Evolutionary conservation across 2,888 invertebrate species (phyloP).

Genomic region (Apamea monoglypha): DNA sequence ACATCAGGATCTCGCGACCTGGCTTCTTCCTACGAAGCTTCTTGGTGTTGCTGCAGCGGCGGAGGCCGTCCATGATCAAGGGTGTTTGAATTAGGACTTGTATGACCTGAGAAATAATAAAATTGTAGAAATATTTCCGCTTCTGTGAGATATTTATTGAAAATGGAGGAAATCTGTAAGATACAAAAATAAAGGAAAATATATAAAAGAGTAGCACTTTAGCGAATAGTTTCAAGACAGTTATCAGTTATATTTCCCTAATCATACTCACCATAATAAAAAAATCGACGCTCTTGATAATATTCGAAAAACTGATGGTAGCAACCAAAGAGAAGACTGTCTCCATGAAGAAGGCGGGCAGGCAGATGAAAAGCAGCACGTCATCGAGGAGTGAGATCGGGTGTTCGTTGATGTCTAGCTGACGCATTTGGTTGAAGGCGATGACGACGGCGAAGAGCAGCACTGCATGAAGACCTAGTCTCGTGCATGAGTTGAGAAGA

Average conservation of each 20-base stretch:
- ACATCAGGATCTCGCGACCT: conserved; percentile 94
- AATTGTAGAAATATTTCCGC: not conserved
- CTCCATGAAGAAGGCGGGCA: conserved; percentile 93
- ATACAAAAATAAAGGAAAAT: not conserved
- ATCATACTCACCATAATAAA: conserved; percentile 88
- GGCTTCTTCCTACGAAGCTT: conserved; percentile 92
- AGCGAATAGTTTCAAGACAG: not conserved
- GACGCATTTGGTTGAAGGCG: conserved; percentile 91
- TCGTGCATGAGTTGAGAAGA: conserved; percentile 87
- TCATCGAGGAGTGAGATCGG: conserved; percentile 92
- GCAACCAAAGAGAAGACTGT: conserved; percentile 93
- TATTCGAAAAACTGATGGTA: conserved; percentile 89
- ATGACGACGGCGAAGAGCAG: conserved; percentile 91
- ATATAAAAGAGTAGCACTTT: not conserved
- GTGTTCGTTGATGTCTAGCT: conserved; percentile 92
- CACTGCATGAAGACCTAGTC: conserved; percentile 88
- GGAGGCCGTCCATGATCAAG: conserved; percentile 93
- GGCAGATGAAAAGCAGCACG: conserved; percentile 92
- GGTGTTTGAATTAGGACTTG: conserved; percentile 94
- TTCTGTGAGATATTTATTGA: not conserved
- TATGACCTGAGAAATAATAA: conserved; percentile 86
- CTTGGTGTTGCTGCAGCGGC: conserved; percentile 93
- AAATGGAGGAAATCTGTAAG: not conserved
- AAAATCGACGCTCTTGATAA: conserved; percentile 88
- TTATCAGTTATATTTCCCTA: not conserved